These are phyloP conservation scores for Clavelina lepadiformis DNA, from an alignment of 23 tunicate species.

Conservation along the genomic window DNA sequence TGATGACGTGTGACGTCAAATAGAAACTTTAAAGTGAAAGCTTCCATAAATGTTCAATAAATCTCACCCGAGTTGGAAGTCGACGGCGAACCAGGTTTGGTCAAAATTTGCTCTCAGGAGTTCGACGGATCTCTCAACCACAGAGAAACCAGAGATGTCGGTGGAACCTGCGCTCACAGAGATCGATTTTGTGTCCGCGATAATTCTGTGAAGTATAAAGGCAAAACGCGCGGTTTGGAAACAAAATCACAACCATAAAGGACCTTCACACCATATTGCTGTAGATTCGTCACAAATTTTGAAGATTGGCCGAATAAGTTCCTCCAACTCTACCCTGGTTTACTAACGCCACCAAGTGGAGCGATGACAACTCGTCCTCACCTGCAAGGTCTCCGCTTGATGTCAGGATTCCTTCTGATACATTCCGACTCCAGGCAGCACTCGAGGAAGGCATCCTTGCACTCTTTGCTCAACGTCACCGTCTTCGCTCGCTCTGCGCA, in stretches of 20 bases:
- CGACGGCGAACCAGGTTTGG: conserved; percentile 52
- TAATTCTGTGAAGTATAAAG: not conserved
- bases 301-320: no score
- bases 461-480: conserved; percentile 3
- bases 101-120: conserved; percentile 31
- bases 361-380: not conserved
- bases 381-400: conserved; percentile 2
- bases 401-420: not conserved
- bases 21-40: no score
- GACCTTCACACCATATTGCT: no score
- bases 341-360: not conserved
- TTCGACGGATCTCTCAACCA: conserved; percentile 14
- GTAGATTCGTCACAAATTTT: no score
- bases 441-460: conserved; percentile 28
- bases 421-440: conserved; percentile 54
- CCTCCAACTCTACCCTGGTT: no score
- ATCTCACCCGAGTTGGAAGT: conserved; percentile 48
- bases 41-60: no score
- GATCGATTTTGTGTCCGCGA: not conserved
- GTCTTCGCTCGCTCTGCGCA: conserved; percentile 24
- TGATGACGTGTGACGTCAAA: no score
- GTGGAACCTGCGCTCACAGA: not conserved
- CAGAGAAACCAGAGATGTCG: conserved; percentile 9
- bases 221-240: not conserved
- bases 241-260: not conserved